Evolutionary conservation across 2,888 invertebrate genomes (phyloP).

Genomic region (Polyommatus iphigenia): DNA sequence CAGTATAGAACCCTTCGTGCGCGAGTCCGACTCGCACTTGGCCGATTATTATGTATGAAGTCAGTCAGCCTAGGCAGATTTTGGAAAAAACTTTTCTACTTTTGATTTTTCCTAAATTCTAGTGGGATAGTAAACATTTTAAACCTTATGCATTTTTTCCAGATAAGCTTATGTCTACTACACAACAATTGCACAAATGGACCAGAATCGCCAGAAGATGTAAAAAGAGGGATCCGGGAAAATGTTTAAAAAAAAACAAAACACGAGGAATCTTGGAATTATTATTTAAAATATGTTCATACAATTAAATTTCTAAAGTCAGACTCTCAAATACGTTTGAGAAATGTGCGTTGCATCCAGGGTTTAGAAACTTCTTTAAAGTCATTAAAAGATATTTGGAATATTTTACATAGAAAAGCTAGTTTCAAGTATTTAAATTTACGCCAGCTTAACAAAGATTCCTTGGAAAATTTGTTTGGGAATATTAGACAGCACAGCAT

Average conservation of each 20-base stretch:
- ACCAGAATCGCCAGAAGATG: slow-evolving; percentile 36
- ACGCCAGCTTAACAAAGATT: slow-evolving; percentile 37
- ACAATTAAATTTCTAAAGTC: slow-evolving; percentile 34
- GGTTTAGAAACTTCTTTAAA: slow-evolving; percentile 32
- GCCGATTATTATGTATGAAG: no score
- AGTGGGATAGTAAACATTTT: no score
- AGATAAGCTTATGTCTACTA: no score
- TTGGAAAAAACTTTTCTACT: no score
- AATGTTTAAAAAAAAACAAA: slow-evolving; percentile 37
- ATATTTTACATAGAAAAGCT: slow-evolving; percentile 34
- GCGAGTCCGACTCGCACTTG: no score
- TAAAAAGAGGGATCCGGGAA: slow-evolving; percentile 37
- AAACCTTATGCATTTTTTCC: no score
- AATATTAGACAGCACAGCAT: slow-evolving; percentile 30
- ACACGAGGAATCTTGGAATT: slow-evolving; percentile 34
- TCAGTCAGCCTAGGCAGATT: no score
- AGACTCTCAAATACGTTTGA: slow-evolving; percentile 22
- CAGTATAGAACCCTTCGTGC: no score
- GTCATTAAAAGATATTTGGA: slow-evolving; percentile 35
- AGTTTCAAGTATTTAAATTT: slow-evolving; percentile 33
- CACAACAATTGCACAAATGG: slow-evolving; percentile 39
- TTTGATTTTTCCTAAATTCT: no score
- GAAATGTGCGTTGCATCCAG: slow-evolving; percentile 34
- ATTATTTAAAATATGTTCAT: slow-evolving; percentile 33
- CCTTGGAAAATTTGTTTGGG: slow-evolving; percentile 36